A percentile compares a stretch with the other conserved stretches of the same genome.
phyloP scores from a whole-genome alignment of 2,797 vertebrate species.

The Adelosebastes latens region DNA sequence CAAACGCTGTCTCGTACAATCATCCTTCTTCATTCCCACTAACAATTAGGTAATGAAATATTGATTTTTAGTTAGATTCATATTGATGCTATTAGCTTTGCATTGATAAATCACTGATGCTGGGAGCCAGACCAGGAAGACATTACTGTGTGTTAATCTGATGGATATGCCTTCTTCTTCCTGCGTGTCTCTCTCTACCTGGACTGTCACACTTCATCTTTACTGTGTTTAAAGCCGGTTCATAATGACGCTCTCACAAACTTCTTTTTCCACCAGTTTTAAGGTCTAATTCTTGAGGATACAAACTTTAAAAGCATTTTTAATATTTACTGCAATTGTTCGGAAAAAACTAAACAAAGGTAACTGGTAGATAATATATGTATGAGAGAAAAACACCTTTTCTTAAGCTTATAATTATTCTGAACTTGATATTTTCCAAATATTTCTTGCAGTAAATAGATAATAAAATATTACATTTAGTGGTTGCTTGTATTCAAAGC shows the following conservation, averaged over 20 bases:
- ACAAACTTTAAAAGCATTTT: background rate
- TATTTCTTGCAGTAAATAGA: background rate
- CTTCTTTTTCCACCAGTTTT: background rate
- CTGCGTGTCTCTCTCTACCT: slow-evolving; percentile 61
- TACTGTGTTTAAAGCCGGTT: slow-evolving; percentile 49
- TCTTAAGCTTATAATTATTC: background rate
- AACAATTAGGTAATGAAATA: slow-evolving; percentile 99
- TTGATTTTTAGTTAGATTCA: slow-evolving; percentile 99
- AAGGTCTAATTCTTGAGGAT: background rate
- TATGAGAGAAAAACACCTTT: background rate
- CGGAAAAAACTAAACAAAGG: background rate
- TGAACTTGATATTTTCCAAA: background rate
- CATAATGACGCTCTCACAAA: slow-evolving; percentile 46
- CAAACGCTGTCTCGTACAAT: slow-evolving; percentile 88
- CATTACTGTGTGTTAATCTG: slow-evolving; percentile 94
- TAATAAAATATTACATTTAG: background rate
- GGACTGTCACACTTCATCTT: slow-evolving; percentile 48
- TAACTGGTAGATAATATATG: background rate
- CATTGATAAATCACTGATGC: slow-evolving; percentile 98
- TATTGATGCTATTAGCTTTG: slow-evolving; percentile 99
- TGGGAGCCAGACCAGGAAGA: slow-evolving; percentile 73
- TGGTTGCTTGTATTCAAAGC: background rate
- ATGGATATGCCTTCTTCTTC: slow-evolving; percentile 92
- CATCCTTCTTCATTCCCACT: slow-evolving; percentile 99
- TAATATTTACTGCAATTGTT: background rate